These are phyloP conservation scores for Carettochelys insculpta DNA, from an alignment of 2,113 vertebrate species.

Conservation along the genomic window DNA sequence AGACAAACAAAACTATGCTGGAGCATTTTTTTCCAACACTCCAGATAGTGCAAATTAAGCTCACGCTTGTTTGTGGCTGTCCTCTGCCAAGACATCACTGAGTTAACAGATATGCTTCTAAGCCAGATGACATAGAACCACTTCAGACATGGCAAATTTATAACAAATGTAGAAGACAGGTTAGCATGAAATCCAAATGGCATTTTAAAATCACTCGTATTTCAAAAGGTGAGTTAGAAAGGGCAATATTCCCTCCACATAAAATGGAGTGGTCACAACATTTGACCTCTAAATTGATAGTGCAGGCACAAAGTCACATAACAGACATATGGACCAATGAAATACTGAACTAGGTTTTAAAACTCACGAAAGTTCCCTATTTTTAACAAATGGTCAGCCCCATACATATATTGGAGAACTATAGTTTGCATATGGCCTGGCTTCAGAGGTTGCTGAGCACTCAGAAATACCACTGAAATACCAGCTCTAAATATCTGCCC, in stretches of 20 bases:
- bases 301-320: background rate
- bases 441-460: background rate
- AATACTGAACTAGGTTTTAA: background rate
- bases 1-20: background rate
- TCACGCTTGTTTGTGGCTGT: background rate
- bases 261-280: background rate
- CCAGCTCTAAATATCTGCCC: background rate
- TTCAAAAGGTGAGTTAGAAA: background rate
- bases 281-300: background rate
- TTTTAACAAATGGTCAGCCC: background rate
- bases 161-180: background rate
- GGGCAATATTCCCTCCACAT: background rate
- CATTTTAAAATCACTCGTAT: background rate
- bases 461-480: background rate
- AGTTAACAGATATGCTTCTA: background rate
- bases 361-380: background rate
- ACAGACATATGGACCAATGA: background rate
- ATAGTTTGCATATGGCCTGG: background rate
- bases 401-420: background rate
- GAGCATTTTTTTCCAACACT: background rate
- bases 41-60: background rate
- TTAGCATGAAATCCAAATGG: background rate
- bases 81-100: background rate
- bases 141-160: background rate
- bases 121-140: background rate